Percentiles rank a stretch among this genome's conserved stretches.
Evolutionary conservation across 1,140 invertebrate genomes (phyloP).

Genomic region (Lepidurus apus): DNA sequence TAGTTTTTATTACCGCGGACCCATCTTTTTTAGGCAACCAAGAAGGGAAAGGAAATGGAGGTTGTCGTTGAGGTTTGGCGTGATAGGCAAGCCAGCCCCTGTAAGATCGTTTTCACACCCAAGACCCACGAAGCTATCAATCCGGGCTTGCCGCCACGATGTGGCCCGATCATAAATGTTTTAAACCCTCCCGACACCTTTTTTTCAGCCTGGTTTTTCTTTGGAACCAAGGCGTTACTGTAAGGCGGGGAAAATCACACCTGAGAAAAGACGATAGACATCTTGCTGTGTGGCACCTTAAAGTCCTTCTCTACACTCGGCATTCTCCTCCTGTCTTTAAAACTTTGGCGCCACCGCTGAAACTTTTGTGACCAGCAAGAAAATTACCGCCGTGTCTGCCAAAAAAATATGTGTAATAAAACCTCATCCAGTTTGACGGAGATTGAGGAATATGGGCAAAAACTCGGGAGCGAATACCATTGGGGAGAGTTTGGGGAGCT

Average conservation of each 20-base stretch:
- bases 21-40: slow-evolving; percentile 8
- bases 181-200: slow-evolving; percentile 15
- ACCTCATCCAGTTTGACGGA: background rate
- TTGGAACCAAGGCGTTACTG: background rate
- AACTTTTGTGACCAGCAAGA: background rate
- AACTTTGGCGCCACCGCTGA: slow-evolving; percentile 2
- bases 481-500: background rate
- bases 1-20: background rate
- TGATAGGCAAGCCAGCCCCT: slow-evolving; percentile 8
- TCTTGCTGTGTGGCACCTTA: background rate
- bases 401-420: background rate
- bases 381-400: background rate
- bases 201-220: slow-evolving; percentile 7
- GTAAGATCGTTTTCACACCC: slow-evolving; percentile 19
- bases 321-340: background rate
- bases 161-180: slow-evolving; percentile 17
- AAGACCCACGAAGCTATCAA: slow-evolving; percentile 18
- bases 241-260: slow-evolving; percentile 14
- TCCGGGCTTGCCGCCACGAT: slow-evolving; percentile 19
- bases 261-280: slow-evolving; percentile 10
- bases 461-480: background rate
- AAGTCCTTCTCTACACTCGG: background rate
- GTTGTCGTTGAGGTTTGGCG: slow-evolving; percentile 10
- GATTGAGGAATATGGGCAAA: background rate
- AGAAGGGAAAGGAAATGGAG: slow-evolving; percentile 4